Evolutionary conservation across 2,797 vertebrate species (phyloP).

Genomic region (Lithobates pipiens): DNA sequence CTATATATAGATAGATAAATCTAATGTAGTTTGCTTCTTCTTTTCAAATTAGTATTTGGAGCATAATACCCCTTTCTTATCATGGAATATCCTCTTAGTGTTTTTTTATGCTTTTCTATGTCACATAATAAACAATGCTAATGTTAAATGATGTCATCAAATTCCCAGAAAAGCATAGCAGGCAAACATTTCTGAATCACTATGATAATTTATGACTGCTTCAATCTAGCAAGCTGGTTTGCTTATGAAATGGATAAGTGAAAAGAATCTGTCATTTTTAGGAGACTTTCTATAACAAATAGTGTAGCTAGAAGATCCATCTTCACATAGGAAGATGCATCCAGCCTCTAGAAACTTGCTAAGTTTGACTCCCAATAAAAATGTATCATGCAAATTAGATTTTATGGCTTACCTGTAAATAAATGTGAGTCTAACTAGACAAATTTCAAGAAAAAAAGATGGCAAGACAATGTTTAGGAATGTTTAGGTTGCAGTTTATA

Average conservation of each 20-base stretch:
- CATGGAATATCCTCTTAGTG: not conserved
- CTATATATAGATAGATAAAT: no score
- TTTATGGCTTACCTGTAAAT: constrained; percentile 6
- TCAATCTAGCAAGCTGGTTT: not conserved
- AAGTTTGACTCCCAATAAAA: constrained; percentile 2
- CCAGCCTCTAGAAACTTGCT: not conserved
- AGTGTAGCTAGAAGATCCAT: not conserved
- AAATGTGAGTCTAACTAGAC: not conserved
- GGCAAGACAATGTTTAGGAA: constrained; percentile 9
- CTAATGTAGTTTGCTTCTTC: no score
- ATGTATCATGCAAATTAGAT: constrained; percentile 13
- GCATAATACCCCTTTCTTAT: not conserved
- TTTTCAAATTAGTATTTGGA: no score
- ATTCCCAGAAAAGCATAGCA: not conserved
- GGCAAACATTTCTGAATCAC: not conserved
- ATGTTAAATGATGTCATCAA: not conserved
- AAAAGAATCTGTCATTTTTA: not conserved
- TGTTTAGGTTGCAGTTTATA: constrained; percentile 14
- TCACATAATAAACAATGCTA: not conserved
- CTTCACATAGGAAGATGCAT: not conserved
- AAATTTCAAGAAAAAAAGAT: not conserved
- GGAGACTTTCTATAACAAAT: not conserved
- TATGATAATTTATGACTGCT: not conserved
- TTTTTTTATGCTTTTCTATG: not conserved
- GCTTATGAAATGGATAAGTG: not conserved